Evolutionary conservation across 2,888 invertebrate species (phyloP).

Genomic region (Aelia acuminata): DNA sequence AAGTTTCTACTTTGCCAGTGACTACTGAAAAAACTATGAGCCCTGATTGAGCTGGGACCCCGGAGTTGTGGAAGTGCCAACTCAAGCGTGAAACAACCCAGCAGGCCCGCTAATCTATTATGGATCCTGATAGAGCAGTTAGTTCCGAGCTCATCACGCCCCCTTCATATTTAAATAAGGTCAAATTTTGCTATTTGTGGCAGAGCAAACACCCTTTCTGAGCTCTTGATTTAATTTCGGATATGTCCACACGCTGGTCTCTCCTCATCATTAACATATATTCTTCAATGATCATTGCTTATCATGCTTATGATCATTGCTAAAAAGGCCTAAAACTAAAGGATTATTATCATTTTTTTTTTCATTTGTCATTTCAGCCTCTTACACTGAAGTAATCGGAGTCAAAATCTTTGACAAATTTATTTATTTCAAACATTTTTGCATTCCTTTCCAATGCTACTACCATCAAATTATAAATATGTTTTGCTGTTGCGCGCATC

Average conservation of each 20-base stretch:
- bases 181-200: neutral
- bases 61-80: neutral
- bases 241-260: neutral
- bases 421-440: no score
- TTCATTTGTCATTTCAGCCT: no score
- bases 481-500: no score
- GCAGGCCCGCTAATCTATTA: constrained; percentile 10
- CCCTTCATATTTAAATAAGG: constrained; percentile 33
- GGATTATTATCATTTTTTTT: no score
- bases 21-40: neutral
- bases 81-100: neutral
- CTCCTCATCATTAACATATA: no score
- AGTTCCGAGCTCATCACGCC: constrained; percentile 26
- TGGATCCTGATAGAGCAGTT: constrained; percentile 11
- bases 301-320: no score
- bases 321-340: no score
- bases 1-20: neutral
- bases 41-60: neutral
- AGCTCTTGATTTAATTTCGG: neutral
- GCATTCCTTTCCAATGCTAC: no score
- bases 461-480: no score
- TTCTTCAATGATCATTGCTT: no score
- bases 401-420: no score
- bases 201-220: neutral
- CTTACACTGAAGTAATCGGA: no score